Base-by-base conservation (phyloP, 1,140 invertebrate genomes). In the Eufriesea mexicana region DNA sequence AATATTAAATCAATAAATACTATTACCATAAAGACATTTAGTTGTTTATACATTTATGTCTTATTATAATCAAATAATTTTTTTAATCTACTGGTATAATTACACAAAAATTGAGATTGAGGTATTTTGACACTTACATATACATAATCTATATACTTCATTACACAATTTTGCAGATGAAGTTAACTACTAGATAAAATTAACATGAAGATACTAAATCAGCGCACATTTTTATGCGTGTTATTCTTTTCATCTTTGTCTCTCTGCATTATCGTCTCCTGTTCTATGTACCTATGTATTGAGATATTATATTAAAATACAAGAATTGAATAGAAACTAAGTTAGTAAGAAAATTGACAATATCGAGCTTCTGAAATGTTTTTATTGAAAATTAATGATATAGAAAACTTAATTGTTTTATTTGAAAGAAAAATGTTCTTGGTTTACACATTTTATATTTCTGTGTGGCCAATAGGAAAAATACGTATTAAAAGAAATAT, bases 221-320 rank as follows among this genome's bases (percentile, higher is more conserved):
- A 25, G 42, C 23, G 73, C 54, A 7, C 16, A 67, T 51, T 49
- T 68, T 79, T 54, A 42, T 28, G 79, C 25, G 75, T 45, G 62
- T 61, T 59, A 68, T 62, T 86, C 85, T 86, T 75, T 87, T 87
- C 82, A 67, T 87, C 75, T 87, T 84, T 77, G 42, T 87, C 67
- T 81, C 80, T 87, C 82, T 87, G 14, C 35, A 84, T 51, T 57
- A 57, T 73, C 49, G 72, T 73, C 73, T 84, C 55, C 67, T 66
- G 42, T 76, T 82, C 70, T 51, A 49, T 25, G 14, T 68, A 55
- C 71, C 55, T 45, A 59, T 45, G 57, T 49, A 59, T 68, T 6
- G n/a, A 61, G 66, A 57, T 59, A 20, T 35, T 64, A 62, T 14
- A 28, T 14, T 70, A 61, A 18, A 73, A 59, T 57, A 73, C 74